Conservation (phyloP, 2,113 vertebrate genomes). For the Bungarus multicinctus region DNA sequence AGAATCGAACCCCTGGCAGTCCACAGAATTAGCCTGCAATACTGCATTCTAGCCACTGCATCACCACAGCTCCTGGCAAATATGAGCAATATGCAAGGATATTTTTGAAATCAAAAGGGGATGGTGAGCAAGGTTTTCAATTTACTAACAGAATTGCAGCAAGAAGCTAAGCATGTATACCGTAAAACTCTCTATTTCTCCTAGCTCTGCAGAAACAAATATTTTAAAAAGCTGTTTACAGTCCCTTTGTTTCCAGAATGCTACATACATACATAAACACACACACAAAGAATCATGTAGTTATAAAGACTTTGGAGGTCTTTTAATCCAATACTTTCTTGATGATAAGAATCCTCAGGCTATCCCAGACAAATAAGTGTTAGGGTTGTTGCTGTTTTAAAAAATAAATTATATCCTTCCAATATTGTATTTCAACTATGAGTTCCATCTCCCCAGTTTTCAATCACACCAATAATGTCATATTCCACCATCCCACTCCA, state of each 20-base stretch:
- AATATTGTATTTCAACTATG: not conserved
- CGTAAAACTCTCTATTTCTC: not conserved
- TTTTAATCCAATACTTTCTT: not conserved
- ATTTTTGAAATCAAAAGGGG: not conserved
- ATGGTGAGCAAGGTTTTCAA: not conserved
- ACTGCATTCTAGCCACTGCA: no score
- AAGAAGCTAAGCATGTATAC: not conserved
- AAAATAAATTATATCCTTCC: not conserved
- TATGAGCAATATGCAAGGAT: not conserved
- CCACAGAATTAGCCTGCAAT: no score
- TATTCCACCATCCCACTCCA: not conserved
- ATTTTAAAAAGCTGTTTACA: not conserved
- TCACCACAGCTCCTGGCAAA: no score
- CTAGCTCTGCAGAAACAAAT: not conserved
- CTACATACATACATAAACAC: not conserved
- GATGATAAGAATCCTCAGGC: not conserved
- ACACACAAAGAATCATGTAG: not conserved
- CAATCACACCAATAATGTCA: not conserved
- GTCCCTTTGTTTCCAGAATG: not conserved
- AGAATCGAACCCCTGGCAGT: no score
- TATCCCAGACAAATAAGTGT: not conserved
- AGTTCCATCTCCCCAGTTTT: not conserved
- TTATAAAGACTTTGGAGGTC: not conserved
- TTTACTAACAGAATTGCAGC: not conserved
- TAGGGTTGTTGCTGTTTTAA: not conserved